Evolutionary conservation across 2,113 vertebrate species (phyloP), one percentile per base, ranked within the genome.

Genomic region (Opisthocomus hoazin): DNA sequence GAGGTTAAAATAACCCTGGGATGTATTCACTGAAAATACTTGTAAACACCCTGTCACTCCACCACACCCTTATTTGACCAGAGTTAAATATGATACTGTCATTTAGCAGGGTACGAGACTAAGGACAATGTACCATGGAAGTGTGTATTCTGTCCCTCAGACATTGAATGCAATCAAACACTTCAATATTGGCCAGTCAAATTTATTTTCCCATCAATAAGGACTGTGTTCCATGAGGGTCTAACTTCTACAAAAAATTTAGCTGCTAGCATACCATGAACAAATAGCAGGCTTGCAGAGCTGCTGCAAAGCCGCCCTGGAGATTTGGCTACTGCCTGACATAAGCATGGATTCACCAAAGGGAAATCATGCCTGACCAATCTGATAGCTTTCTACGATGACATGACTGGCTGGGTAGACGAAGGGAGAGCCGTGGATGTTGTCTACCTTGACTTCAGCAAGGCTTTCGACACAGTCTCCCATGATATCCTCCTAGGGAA

Each of bases 81-180:
- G 43, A 43, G 30, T 24, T 56, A 39, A 34, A 21, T 3, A 1
- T 1, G 34, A 46, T 12, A 3, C 4, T 50, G 51, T 20, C 4
- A 16, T 32, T 61, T 60, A 37, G 29, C n/a, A 56, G 51, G 22
- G 7, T 9, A 10, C 0, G 0, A 23, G 29, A 29, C 12, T 6
- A 36, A 76, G 60, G 39, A 29, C 57, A 23, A 3, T 8, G 3
- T 11, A 9, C 22, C 24, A 24, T 13, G 11, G 36, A 41, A 63
- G 46, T 14, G 17, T 50, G 13, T 51, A 2, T 20, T 45, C 51
- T 68, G n/a, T 50, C 32, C 27, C 27, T 30, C 51, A 43, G 20
- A 7, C 12, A 4, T 3, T 11, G 68, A 78, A 22, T 26, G 11
- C 18, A 7, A 16, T 12, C 65, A 39, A 32, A 21, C 16, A 12